Conservation (phyloP, 2,888 invertebrate species). For the Drosophila subsilvestris region DNA sequence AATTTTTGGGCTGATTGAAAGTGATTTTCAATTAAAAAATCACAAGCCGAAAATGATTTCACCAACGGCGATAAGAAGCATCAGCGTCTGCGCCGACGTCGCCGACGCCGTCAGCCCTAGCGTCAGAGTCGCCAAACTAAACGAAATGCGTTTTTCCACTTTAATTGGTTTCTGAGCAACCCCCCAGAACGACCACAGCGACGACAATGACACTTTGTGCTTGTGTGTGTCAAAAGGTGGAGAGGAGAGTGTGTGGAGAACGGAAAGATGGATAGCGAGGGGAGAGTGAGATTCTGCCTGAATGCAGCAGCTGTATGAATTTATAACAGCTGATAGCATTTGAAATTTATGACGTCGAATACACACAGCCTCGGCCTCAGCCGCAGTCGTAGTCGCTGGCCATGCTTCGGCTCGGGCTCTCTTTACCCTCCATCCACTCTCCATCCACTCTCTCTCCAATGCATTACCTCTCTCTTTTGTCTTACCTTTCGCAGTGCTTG, state of each 20-base stretch:
- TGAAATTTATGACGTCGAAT: conserved; percentile 62
- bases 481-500: not conserved
- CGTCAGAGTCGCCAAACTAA: conserved; percentile 12
- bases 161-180: conserved; percentile 65
- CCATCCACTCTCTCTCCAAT: not conserved
- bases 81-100: not conserved
- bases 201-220: conserved; percentile 47
- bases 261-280: not conserved
- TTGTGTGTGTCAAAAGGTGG: conserved; percentile 6
- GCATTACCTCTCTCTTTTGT: not conserved
- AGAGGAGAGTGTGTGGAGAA: not conserved
- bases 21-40: conserved; percentile 60
- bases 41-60: conserved; percentile 51
- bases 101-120: not conserved
- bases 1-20: conserved; percentile 34
- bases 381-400: conserved; percentile 25
- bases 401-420: conserved; percentile 14
- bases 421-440: not conserved
- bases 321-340: conserved; percentile 74
- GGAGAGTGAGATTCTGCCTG: conserved; percentile 14
- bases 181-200: conserved; percentile 37
- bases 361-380: conserved; percentile 36
- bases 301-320: conserved; percentile 53
- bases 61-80: conserved; percentile 34
- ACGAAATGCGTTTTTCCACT: conserved; percentile 58